A percentile compares a stretch with the other conserved stretches of the same genome.
These are phyloP conservation scores for Capitulum mitella DNA, from an alignment of 2,888 invertebrate genomes.

Conservation along the genomic window DNA sequence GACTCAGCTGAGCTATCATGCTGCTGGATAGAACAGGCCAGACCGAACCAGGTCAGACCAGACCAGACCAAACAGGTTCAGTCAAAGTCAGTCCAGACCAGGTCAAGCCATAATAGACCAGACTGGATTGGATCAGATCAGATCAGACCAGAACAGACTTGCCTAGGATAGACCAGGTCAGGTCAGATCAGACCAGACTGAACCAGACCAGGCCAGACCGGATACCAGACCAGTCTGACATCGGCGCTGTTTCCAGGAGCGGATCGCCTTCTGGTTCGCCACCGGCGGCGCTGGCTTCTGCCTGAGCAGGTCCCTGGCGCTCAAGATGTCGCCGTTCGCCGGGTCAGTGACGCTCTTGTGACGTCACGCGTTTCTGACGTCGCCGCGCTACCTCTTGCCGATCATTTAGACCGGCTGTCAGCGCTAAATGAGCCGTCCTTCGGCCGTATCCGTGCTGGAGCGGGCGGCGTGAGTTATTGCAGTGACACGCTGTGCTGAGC, in stretches of 20 bases:
- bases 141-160: not conserved
- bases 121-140: not conserved
- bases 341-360: constrained; percentile 59
- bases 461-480: no score
- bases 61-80: not conserved
- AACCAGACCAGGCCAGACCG: not conserved
- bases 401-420: no score
- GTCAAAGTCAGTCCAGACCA: no score
- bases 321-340: constrained; percentile 90
- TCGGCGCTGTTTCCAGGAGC: no score
- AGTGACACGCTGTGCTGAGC: not conserved
- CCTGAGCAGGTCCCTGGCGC: constrained; percentile 47
- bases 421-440: no score
- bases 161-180: not conserved
- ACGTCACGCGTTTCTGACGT: no score
- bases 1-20: no score
- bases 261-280: no score
- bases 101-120: not conserved
- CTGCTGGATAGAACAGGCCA: not conserved
- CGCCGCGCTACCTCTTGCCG: no score
- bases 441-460: no score
- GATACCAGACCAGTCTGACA: not conserved
- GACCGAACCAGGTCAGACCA: not conserved
- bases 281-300: not conserved
- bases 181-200: not conserved